These are phyloP conservation scores for Hirtodrosophila trivittata DNA, from an alignment of 2,888 invertebrate species.

Conservation along the genomic window DNA sequence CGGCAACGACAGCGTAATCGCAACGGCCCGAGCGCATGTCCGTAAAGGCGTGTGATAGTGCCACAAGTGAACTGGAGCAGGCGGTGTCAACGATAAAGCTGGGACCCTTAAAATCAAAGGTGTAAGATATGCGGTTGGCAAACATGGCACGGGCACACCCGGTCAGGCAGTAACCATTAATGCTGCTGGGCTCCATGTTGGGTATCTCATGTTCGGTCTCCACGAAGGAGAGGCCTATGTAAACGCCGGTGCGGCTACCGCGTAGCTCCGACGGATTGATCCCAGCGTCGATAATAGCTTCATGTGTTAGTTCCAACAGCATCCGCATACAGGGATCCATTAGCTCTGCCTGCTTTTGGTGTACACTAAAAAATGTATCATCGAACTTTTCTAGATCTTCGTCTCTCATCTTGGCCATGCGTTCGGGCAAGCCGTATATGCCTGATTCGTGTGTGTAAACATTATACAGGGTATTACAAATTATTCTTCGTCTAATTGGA, in stretches of 20 bases:
- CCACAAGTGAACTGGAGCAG: conserved; percentile 97
- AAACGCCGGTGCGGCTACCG: conserved; percentile 96
- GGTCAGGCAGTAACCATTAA: conserved; percentile 95
- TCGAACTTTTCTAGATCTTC: conserved; percentile 89
- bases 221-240: conserved; percentile 94
- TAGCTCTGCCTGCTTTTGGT: conserved; percentile 94
- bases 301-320: conserved; percentile 94
- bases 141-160: conserved; percentile 98
- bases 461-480: no score
- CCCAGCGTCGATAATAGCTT: conserved; percentile 95
- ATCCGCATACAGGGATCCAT: conserved; percentile 97
- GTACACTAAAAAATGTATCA: conserved; percentile 94
- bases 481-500: no score
- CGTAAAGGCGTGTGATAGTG: conserved; percentile 92
- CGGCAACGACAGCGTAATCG: conserved; percentile 97
- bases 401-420: conserved; percentile 93
- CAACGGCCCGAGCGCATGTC: conserved; percentile 94
- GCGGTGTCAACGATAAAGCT: conserved; percentile 99
- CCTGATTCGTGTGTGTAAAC: conserved; percentile 83
- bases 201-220: conserved; percentile 95
- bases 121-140: conserved; percentile 97
- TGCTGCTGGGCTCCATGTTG: conserved; percentile 91
- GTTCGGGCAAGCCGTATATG: conserved; percentile 90
- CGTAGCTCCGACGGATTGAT: conserved; percentile 92
- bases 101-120: conserved; percentile 97